These are phyloP conservation scores for Parasteatoda tepidariorum DNA, from an alignment of 1,140 invertebrate genomes.

Conservation along the genomic window DNA sequence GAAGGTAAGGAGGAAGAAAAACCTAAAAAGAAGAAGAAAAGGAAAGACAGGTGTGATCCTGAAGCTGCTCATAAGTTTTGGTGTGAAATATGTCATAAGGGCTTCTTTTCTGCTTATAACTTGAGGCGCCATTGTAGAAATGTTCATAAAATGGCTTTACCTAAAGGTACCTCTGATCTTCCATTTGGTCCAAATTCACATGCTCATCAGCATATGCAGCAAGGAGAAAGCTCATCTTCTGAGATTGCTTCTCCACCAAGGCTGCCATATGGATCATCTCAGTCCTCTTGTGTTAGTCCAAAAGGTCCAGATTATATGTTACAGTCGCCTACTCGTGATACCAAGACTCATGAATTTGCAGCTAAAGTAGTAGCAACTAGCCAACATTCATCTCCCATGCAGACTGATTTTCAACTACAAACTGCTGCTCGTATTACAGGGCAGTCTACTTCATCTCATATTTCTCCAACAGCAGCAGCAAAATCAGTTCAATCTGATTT, in stretches of 20 bases:
- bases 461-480: slow-evolving; percentile 1
- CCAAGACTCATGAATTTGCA: slow-evolving; percentile 44
- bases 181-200: slow-evolving; percentile 33
- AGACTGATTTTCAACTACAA: slow-evolving; percentile 50
- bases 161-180: slow-evolving; percentile 40
- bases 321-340: slow-evolving; percentile 38
- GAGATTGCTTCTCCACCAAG: slow-evolving; percentile 17
- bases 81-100: slow-evolving; percentile 52
- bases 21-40: slow-evolving; percentile 40
- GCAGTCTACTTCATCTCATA: slow-evolving; percentile 37
- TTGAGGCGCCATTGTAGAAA: slow-evolving; percentile 54
- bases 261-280: slow-evolving; percentile 11
- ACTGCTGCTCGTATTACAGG: slow-evolving; percentile 24
- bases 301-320: slow-evolving; percentile 39
- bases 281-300: slow-evolving; percentile 39
- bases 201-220: slow-evolving; percentile 11
- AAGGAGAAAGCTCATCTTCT: slow-evolving; percentile 8
- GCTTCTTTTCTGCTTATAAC: slow-evolving; percentile 60
- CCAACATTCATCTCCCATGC: slow-evolving; percentile 36
- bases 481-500: slow-evolving; percentile 27
- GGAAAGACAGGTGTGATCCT: slow-evolving; percentile 14
- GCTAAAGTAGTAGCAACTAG: slow-evolving; percentile 22
- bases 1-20: slow-evolving; percentile 34
- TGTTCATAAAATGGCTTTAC: slow-evolving; percentile 56
- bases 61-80: slow-evolving; percentile 53